Evolutionary conservation across 1,140 invertebrate species (phyloP).

Genomic region (Trachymyrmex septentrionalis): DNA sequence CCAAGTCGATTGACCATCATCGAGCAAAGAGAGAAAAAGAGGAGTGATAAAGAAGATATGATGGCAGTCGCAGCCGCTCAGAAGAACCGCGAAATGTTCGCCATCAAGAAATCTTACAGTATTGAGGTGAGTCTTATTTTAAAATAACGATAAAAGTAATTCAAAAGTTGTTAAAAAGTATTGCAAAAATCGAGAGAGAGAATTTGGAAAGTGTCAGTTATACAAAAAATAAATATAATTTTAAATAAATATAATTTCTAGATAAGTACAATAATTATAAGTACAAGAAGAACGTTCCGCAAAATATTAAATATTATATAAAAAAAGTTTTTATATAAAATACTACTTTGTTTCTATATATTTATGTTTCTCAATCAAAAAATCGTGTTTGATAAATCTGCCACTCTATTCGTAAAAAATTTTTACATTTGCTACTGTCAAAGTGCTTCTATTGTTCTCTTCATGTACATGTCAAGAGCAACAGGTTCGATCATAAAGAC

Average conservation of each 20-base stretch:
- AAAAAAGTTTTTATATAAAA: conserved; percentile 10
- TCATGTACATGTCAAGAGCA: conserved; percentile 22
- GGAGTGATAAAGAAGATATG: conserved; percentile 82
- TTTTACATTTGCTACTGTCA: not conserved
- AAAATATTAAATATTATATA: not conserved
- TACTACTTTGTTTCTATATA: not conserved
- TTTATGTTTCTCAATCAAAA: not conserved
- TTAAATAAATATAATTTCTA: not conserved
- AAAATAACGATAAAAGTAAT: conserved; percentile 1
- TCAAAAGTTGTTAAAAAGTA: not conserved
- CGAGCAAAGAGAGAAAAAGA: conserved; percentile 30
- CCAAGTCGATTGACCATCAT: conserved; percentile 30
- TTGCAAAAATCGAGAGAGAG: not conserved
- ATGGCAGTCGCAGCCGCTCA: conserved; percentile 95
- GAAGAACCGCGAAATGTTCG: conserved; percentile 97
- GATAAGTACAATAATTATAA: not conserved
- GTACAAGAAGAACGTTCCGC: not conserved
- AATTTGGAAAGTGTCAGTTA: not conserved
- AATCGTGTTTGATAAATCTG: conserved; percentile 7
- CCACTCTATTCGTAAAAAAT: not conserved
- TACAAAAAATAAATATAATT: not conserved
- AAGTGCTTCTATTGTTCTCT: not conserved
- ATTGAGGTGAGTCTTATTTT: conserved; percentile 93
- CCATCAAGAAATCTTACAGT: conserved; percentile 98
- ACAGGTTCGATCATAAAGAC: conserved; percentile 49